Conservation (phyloP, 2,888 invertebrate genomes). For the Hyalella azteca region DNA sequence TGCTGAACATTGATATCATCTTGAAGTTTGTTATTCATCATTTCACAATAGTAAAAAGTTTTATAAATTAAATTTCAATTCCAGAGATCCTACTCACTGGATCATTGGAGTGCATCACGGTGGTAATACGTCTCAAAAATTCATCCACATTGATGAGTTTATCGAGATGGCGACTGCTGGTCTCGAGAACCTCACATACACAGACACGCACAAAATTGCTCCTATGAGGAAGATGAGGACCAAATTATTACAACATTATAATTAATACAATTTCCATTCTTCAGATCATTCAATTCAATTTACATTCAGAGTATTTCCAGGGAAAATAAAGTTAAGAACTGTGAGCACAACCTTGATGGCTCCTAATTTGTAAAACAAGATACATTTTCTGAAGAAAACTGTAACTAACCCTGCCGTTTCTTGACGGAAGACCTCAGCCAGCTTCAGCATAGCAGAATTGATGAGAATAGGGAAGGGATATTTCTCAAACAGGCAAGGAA, state of each 20-base stretch:
- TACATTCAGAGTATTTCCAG: too few species aligned
- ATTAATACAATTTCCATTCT: too few species aligned
- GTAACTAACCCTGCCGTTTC: slow-evolving; percentile 53
- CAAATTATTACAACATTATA: too few species aligned
- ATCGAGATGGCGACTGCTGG: slow-evolving; percentile 87
- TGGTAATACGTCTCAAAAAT: slow-evolving; percentile 85
- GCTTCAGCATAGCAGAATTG: slow-evolving; percentile 91
- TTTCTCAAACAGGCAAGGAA: slow-evolving; percentile 92
- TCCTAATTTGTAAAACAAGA: too few species aligned
- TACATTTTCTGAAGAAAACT: too few species aligned
- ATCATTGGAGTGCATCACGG: slow-evolving; percentile 96
- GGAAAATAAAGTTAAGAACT: too few species aligned
- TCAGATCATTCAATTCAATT: too few species aligned
- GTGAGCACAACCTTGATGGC: too few species aligned
- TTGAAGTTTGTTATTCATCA: too few species aligned
- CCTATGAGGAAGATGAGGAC: slow-evolving; percentile 60
- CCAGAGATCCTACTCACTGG: slow-evolving; percentile 68
- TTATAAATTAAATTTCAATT: too few species aligned
- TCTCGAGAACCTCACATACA: slow-evolving; percentile 58
- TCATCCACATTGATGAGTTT: slow-evolving; percentile 95
- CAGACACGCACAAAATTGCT: slow-evolving; percentile 87
- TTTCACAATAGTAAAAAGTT: too few species aligned
- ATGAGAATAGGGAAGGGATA: slow-evolving; percentile 98
- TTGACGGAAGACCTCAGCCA: slow-evolving; percentile 88
- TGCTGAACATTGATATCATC: too few species aligned